Evolutionary conservation across 2,797 vertebrate species (phyloP).

Genomic region (Anguilla anguilla): DNA sequence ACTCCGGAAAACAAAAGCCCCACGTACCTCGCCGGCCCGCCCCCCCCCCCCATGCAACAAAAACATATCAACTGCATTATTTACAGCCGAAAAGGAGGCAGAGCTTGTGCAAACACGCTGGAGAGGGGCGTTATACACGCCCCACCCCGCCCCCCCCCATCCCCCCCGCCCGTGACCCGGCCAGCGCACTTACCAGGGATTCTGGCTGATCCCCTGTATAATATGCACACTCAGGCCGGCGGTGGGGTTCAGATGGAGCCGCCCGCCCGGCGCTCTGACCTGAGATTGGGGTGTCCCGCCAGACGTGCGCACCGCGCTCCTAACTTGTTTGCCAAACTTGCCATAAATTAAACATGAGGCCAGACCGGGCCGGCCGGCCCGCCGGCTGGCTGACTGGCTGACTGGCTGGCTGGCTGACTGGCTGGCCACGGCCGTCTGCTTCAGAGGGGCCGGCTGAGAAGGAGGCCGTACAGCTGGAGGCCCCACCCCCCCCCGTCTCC

Average conservation of each 20-base stretch:
- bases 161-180: conserved; percentile 51
- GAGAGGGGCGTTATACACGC: conserved; percentile 66
- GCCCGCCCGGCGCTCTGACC: conserved; percentile 10
- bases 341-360: conserved; percentile 34
- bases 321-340: conserved; percentile 30
- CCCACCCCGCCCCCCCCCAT: conserved; percentile 21
- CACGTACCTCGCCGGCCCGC: background rate
- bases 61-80: conserved; percentile 76
- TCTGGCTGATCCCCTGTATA: conserved; percentile 73
- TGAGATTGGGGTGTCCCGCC: conserved; percentile 12
- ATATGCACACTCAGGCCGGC: conserved; percentile 63
- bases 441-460: background rate
- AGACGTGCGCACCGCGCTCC: conserved; percentile 18
- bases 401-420: no score
- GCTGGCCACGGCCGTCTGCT: background rate
- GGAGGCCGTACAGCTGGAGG: conserved; percentile 37
- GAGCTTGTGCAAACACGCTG: conserved; percentile 75
- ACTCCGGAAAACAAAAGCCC: conserved; percentile 2
- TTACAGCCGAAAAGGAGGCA: conserved; percentile 68
- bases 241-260: conserved; percentile 17
- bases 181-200: conserved; percentile 65
- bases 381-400: no score
- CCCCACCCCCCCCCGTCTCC: background rate
- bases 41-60: conserved; percentile 45
- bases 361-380: background rate